These are phyloP conservation scores for Bombus fervidus DNA, from an alignment of 1,140 invertebrate genomes.

Conservation along the genomic window DNA sequence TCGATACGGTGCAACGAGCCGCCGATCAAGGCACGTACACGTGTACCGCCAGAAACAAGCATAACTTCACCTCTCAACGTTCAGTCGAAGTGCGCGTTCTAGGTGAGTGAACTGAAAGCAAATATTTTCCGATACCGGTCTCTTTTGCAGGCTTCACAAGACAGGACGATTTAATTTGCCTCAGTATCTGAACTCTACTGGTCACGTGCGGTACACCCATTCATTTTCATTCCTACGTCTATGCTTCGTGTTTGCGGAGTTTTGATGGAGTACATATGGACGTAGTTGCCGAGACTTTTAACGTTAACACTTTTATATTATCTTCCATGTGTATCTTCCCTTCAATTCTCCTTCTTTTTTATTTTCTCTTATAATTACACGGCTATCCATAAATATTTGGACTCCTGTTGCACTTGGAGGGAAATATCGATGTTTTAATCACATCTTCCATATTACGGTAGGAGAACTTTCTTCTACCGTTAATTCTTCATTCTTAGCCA, in stretches of 20 bases:
- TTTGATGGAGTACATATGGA: background rate
- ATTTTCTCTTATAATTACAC: background rate
- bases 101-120: constrained; percentile 78
- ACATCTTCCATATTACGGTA: background rate
- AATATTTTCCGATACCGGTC: constrained; percentile 37
- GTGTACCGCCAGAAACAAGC: constrained; percentile 86
- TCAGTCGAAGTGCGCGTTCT: constrained; percentile 84
- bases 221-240: background rate
- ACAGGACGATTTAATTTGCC: constrained; percentile 14
- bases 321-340: background rate
- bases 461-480: background rate
- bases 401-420: background rate
- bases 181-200: background rate
- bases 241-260: background rate
- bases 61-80: constrained; percentile 84
- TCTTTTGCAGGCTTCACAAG: constrained; percentile 30
- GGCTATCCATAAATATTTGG: background rate
- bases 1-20: constrained; percentile 85
- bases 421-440: background rate
- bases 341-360: background rate
- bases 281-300: background rate
- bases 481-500: background rate
- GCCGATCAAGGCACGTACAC: constrained; percentile 87
- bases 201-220: constrained; percentile 3
- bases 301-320: background rate